Percentiles rank a stretch among this genome's conserved stretches.
phyloP scores from a whole-genome alignment of 1,140 invertebrate genomes.

The Parapsyche elsis region DNA sequence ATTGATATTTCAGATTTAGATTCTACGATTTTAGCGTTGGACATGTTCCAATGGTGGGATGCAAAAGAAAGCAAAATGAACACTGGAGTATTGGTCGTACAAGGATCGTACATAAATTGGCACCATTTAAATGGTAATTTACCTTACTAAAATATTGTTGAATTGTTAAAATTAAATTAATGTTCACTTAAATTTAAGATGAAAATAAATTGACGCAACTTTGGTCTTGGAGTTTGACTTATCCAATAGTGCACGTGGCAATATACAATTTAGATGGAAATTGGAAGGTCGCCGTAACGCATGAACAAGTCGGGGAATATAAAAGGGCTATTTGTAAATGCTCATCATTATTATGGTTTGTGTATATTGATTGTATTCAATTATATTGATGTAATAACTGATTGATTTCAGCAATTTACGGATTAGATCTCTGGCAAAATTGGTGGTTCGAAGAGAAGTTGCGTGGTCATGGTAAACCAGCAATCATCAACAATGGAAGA shows the following conservation, averaged over 20 bases:
- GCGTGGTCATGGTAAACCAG: constrained; percentile 39
- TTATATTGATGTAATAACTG: not conserved
- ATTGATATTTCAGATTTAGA: constrained; percentile 47
- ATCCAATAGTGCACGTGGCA: constrained; percentile 32
- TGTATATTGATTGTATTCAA: no score
- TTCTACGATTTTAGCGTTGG: constrained; percentile 31
- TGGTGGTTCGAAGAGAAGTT: constrained; percentile 52
- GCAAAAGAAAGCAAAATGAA: constrained; percentile 17
- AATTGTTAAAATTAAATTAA: not conserved
- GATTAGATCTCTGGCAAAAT: constrained; percentile 50
- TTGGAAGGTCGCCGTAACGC: constrained; percentile 51
- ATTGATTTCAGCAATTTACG: constrained; percentile 47
- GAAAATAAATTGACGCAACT: constrained; percentile 44
- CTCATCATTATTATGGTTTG: not conserved
- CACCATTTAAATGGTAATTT: constrained; percentile 42
- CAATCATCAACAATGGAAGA: constrained; percentile 48
- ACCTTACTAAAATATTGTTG: not conserved
- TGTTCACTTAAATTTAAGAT: constrained; percentile 35
- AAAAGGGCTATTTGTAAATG: constrained; percentile 45
- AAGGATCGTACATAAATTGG: constrained; percentile 45
- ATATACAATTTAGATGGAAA: constrained; percentile 39
- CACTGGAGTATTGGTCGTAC: constrained; percentile 45
- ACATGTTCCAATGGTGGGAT: constrained; percentile 54
- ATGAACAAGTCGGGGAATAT: constrained; percentile 24
- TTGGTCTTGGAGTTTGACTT: constrained; percentile 47